Evolutionary conservation across 2,888 invertebrate genomes (phyloP).

Genomic region (Pardosa pseudoannulata): DNA sequence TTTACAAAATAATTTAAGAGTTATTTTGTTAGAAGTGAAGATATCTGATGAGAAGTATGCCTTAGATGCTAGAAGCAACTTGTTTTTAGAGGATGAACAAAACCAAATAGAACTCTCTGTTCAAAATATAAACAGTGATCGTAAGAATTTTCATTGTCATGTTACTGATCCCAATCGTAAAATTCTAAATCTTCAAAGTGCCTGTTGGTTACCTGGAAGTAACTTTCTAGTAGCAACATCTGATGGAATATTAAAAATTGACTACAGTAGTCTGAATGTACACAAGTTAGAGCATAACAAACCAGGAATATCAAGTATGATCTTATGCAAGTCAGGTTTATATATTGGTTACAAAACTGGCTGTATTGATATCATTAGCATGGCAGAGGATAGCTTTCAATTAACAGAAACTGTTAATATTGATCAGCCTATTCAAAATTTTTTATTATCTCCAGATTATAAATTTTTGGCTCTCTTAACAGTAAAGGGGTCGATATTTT

Average conservation of each 20-base stretch:
- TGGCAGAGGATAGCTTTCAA: neutral
- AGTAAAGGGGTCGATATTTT: constrained; percentile 10
- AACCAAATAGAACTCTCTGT: neutral
- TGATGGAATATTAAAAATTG: constrained; percentile 15
- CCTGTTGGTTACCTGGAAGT: constrained; percentile 25
- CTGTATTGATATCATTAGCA: constrained; percentile 17
- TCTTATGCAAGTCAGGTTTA: neutral
- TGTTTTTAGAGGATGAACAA: neutral
- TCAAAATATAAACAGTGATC: neutral
- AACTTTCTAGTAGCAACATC: constrained; percentile 21
- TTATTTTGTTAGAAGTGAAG: constrained; percentile 20
- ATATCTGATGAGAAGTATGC: constrained; percentile 20
- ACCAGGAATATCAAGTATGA: constrained; percentile 23
- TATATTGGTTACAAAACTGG: constrained; percentile 32
- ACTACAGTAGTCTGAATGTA: neutral
- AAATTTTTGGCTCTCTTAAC: constrained; percentile 12
- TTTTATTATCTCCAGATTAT: constrained; percentile 15
- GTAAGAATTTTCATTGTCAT: neutral
- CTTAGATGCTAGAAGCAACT: neutral
- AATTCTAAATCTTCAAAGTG: neutral
- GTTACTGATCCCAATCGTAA: neutral
- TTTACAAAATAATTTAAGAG: constrained; percentile 17
- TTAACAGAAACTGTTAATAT: constrained; percentile 16
- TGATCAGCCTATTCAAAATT: neutral
- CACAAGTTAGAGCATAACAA: neutral